Evolutionary conservation across 2,797 vertebrate species (phyloP), one percentile per base, ranked within the genome.

Genomic region (Anguilla pacifica): DNA sequence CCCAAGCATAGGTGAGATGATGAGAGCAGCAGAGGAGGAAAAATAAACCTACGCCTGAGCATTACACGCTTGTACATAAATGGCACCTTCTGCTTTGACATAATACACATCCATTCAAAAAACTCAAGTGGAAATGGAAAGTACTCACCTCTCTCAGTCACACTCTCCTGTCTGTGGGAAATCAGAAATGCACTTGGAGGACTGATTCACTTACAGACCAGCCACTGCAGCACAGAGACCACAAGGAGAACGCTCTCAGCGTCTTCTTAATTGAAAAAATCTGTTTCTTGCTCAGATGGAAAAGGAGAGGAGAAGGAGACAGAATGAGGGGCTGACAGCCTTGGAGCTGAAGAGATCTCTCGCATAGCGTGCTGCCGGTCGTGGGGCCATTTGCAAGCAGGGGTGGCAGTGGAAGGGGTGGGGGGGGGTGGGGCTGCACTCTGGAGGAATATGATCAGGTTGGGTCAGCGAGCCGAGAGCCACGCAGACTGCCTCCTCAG

Each of bases 231-330:
- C 87, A 91, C 88, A 31, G 64, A 92, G 93, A 92, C 93, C 89
- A 90, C 2, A 51, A 90, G 91, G 92, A 90, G 86, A 94, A 90
- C 90, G 91, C 93, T 92, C 92, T 92, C 91, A 93, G 89, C 89
- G 88, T 90, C 91, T 91, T 90, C 92, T 91, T 96, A 96, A 97
- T 95, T 95, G 94, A 94, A 95, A 96, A 95, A 94, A 93, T 93
- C 91, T 96, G 95, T 92, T 91, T 92, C 92, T 91, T 87, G 92
- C 89, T 92, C 90, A 87, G 64, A 64, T 88, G 94, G 86, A 74
- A 89, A 89, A 28, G 86, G 90, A 87, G 49, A 61, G 25, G 55
- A 87, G 88, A 87, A 85, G 87, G 79, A 86, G 84, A 85, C 85
- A 90, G 86, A 88, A 90, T 84, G 87, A 61, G 85, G 81, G 87